phyloP scores from a whole-genome alignment of 2,797 vertebrate species.

The Neoniphon sammara region DNA sequence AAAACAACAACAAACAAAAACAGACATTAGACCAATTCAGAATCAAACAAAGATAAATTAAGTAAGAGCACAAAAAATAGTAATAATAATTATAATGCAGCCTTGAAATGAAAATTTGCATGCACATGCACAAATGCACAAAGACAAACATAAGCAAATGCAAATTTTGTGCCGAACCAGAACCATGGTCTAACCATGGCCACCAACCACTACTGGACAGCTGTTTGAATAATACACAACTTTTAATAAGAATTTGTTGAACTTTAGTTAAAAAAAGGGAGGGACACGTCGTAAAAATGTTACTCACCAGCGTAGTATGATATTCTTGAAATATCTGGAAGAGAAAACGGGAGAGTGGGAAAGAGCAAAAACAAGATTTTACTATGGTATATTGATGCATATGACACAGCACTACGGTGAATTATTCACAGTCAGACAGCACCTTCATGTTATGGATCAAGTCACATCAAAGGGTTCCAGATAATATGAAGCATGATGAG shows the following conservation, averaged over 20 bases:
- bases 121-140: not conserved
- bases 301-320: slow-evolving; percentile 85
- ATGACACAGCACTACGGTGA: not conserved
- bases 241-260: not conserved
- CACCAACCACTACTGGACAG: not conserved
- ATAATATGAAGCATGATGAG: not conserved
- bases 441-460: not conserved
- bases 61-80: not conserved
- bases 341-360: slow-evolving; percentile 53
- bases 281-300: not conserved
- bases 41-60: not conserved
- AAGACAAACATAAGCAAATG: not conserved
- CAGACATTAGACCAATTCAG: not conserved
- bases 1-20: too few species aligned
- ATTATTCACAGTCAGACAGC: slow-evolving; percentile 19
- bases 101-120: not conserved
- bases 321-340: slow-evolving; percentile 88
- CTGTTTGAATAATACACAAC: not conserved
- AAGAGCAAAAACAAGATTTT: slow-evolving; percentile 18
- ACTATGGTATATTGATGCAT: slow-evolving; percentile 1
- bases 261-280: not conserved
- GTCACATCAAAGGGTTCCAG: not conserved
- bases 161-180: not conserved
- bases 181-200: not conserved
- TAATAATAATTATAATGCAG: not conserved